These are phyloP conservation scores for Chrysopa pallens DNA, from an alignment of 1,140 invertebrate species.

Conservation along the genomic window DNA sequence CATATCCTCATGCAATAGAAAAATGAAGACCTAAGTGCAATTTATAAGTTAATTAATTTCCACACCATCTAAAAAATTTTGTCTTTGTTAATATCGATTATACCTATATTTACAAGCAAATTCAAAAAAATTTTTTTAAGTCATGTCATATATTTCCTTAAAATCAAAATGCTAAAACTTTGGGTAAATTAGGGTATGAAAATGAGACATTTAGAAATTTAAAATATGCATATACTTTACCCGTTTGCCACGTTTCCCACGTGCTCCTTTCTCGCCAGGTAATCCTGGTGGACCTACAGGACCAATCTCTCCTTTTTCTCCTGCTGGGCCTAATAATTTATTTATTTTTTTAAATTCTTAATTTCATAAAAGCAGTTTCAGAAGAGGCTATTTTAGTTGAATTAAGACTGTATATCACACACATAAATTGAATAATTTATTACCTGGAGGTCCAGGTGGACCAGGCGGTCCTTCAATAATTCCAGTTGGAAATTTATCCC, in stretches of 20 bases:
- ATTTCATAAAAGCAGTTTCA: neutral
- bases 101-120: too few relatives aligned
- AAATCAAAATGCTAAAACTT: too few relatives aligned
- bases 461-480: constrained; percentile 88
- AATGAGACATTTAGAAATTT: neutral
- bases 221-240: constrained; percentile 32
- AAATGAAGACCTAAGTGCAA: too few relatives aligned
- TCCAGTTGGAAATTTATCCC: constrained; percentile 75
- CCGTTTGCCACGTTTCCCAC: constrained; percentile 71
- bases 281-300: constrained; percentile 52
- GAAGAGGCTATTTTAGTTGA: too few relatives aligned
- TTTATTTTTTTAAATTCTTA: constrained; percentile 5
- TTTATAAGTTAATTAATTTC: too few relatives aligned
- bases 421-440: constrained; percentile 7
- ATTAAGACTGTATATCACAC: too few relatives aligned
- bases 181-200: too few relatives aligned
- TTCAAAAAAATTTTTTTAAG: too few relatives aligned
- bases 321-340: constrained; percentile 39
- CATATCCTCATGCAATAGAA: too few relatives aligned
- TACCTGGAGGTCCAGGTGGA: constrained; percentile 77
- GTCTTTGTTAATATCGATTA: too few relatives aligned
- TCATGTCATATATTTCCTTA: too few relatives aligned
- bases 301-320: constrained; percentile 60
- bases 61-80: too few relatives aligned
- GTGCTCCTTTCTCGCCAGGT: constrained; percentile 54